These are phyloP conservation scores for Crocodylus rhombifer DNA, from an alignment of 2,797 vertebrate species.

Conservation along the genomic window DNA sequence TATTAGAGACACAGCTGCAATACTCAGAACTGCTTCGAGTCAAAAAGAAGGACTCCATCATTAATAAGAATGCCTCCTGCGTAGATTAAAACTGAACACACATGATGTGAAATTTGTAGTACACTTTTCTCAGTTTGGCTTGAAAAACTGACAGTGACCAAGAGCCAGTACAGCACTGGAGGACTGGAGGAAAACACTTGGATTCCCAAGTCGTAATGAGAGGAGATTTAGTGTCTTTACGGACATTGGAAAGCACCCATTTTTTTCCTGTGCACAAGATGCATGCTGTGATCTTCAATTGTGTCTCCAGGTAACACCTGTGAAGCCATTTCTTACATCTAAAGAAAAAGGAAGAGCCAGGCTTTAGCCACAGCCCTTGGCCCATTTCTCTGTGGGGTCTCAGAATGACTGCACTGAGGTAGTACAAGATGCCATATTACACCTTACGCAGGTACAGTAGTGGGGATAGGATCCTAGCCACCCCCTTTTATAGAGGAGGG, in stretches of 20 bases:
- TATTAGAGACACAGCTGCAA: neutral
- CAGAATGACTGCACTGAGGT: neutral
- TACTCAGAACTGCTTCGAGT: neutral
- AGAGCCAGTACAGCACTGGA: neutral
- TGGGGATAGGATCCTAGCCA: neutral
- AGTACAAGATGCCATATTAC: neutral
- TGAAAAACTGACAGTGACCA: neutral
- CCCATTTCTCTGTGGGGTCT: neutral
- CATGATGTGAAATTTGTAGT: slow-evolving; percentile 20
- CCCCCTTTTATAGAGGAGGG: no score
- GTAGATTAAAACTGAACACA: neutral
- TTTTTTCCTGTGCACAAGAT: neutral
- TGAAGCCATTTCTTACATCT: neutral
- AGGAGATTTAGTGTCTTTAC: slow-evolving; percentile 42
- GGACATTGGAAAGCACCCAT: slow-evolving; percentile 22
- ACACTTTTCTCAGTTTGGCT: neutral
- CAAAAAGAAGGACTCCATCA: neutral
- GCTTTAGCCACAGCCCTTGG: neutral
- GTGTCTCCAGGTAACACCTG: neutral
- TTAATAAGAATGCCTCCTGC: neutral
- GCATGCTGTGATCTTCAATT: neutral
- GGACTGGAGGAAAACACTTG: neutral
- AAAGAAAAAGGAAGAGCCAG: neutral
- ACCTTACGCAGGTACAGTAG: neutral
- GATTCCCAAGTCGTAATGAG: slow-evolving; percentile 36